Evolutionary conservation across 2,113 vertebrate genomes (phyloP).

Genomic region (Prunella fulvescens): DNA sequence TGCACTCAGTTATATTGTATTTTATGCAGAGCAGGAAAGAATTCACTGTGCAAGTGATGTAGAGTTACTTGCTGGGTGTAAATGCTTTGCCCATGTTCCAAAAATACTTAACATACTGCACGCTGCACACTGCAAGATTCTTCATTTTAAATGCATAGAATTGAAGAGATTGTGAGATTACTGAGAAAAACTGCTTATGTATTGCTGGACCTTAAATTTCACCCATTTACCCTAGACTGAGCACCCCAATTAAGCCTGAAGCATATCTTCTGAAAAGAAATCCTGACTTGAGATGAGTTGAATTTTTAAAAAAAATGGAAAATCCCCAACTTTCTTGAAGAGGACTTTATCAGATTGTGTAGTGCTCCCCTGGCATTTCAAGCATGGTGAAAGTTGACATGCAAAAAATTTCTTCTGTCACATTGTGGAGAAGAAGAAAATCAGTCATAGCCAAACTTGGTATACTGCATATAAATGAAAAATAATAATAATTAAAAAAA

Average conservation of each 20-base stretch:
- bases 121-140: not conserved
- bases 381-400: not conserved
- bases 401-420: not conserved
- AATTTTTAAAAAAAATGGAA: not conserved
- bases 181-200: conserved; percentile 14
- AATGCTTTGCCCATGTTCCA: not conserved
- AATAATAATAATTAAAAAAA: not conserved
- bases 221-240: conserved; percentile 21
- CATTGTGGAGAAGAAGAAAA: not conserved
- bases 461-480: not conserved
- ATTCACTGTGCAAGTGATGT: not conserved
- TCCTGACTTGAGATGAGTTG: not conserved
- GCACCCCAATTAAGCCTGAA: conserved; percentile 28
- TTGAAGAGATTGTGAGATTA: conserved; percentile 42
- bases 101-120: conserved; percentile 1
- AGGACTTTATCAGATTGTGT: not conserved
- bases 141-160: conserved; percentile 65
- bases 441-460: not conserved
- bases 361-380: not conserved
- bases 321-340: not conserved
- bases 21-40: not conserved
- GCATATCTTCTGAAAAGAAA: conserved; percentile 23
- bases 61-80: not conserved
- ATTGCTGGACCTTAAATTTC: conserved; percentile 40
- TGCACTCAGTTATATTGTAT: not conserved